phyloP scores from a whole-genome alignment of 2,113 vertebrate species.

The Salvelinus alpinus region DNA sequence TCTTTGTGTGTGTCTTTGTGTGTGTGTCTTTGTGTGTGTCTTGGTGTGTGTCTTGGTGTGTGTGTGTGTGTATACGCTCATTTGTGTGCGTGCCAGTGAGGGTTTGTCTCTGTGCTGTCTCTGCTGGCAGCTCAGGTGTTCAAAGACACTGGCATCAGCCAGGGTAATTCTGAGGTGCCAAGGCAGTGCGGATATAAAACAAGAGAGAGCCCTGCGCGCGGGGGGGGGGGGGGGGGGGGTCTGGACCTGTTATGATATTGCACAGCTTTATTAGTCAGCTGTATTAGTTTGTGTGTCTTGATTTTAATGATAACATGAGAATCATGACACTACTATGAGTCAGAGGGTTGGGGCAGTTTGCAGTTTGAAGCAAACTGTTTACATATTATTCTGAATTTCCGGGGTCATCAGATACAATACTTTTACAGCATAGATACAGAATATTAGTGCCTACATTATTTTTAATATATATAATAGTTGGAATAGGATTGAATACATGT shows the following conservation, averaged over 20 bases:
- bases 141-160: background rate
- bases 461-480: too few relatives aligned
- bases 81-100: background rate
- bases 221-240: background rate
- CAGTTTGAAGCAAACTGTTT: too few relatives aligned
- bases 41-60: background rate
- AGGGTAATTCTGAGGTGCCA: background rate
- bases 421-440: too few relatives aligned
- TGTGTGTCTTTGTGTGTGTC: background rate
- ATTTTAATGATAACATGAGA: too few relatives aligned
- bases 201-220: background rate
- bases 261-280: too few relatives aligned
- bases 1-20: background rate
- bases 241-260: background rate
- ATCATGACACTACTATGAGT: too few relatives aligned
- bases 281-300: too few relatives aligned
- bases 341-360: too few relatives aligned
- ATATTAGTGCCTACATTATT: too few relatives aligned
- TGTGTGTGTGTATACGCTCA: background rate
- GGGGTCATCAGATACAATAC: too few relatives aligned
- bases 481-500: too few relatives aligned
- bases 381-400: too few relatives aligned
- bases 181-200: background rate
- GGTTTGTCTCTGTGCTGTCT: background rate
- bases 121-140: slow-evolving; percentile 6